Conservation (phyloP, 2,113 vertebrate genomes). For the Cinclus mexicanus region DNA sequence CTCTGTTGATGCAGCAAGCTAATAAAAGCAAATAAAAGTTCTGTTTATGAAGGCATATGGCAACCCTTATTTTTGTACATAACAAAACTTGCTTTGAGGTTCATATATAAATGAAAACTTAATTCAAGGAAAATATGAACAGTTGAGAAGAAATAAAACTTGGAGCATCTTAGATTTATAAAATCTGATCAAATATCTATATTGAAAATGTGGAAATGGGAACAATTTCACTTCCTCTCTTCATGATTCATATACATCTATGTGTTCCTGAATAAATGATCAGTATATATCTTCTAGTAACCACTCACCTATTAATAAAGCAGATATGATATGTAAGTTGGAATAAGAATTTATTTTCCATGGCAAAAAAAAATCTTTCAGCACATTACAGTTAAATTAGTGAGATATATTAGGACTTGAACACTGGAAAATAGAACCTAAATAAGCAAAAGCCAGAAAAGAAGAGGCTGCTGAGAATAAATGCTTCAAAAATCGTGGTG, state of each 20-base stretch:
- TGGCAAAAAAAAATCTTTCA: background rate
- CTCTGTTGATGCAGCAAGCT: constrained; percentile 22
- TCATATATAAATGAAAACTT: constrained; percentile 34
- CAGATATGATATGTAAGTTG: background rate
- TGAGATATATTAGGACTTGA: background rate
- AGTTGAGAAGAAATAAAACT: constrained; percentile 7
- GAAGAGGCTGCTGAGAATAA: background rate
- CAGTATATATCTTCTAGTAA: background rate
- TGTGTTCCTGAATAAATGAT: background rate
- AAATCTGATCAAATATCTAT: background rate
- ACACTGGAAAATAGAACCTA: background rate
- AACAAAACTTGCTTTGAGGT: background rate
- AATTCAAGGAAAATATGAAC: background rate
- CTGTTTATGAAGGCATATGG: constrained; percentile 30
- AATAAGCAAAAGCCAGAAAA: background rate
- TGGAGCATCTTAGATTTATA: background rate
- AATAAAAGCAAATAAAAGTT: constrained; percentile 48
- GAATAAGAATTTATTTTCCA: constrained; percentile 6
- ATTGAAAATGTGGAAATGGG: background rate
- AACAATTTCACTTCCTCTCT: background rate
- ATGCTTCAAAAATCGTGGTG: background rate
- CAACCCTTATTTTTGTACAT: constrained; percentile 1
- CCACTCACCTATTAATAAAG: background rate
- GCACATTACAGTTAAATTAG: background rate
- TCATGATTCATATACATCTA: background rate